phyloP scores from a whole-genome alignment of 64 coral and sea anemone genomes.

The Anthopleura sola region DNA sequence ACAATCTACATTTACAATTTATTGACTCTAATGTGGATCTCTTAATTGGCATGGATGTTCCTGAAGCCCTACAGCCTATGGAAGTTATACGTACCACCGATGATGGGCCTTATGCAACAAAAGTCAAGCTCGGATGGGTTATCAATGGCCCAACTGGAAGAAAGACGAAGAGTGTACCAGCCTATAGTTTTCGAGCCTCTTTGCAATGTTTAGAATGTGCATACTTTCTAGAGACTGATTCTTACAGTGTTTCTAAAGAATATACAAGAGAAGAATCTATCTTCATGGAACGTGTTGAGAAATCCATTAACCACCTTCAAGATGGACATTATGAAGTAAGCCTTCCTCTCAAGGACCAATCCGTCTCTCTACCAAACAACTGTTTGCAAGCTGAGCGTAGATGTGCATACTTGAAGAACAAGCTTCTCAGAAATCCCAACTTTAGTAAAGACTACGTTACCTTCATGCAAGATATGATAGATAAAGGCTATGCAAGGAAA shows the following conservation, averaged over 20 bases:
- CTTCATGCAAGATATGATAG: slow-evolving; percentile 10
- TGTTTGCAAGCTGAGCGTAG: neutral
- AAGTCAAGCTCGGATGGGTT: slow-evolving; percentile 37
- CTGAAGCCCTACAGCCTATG: slow-evolving; percentile 27
- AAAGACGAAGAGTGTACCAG: neutral
- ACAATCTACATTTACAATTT: neutral
- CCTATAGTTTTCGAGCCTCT: neutral
- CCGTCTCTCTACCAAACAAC: neutral
- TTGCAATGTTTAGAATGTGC: neutral
- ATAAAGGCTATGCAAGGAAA: slow-evolving; percentile 15
- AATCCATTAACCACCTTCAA: neutral
- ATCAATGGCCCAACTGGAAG: slow-evolving; percentile 52
- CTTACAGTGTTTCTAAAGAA: neutral
- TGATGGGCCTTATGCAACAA: slow-evolving; percentile 37
- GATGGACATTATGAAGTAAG: slow-evolving; percentile 23
- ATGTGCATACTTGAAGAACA: neutral
- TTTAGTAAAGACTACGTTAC: neutral
- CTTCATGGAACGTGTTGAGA: neutral
- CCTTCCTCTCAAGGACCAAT: neutral
- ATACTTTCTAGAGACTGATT: neutral
- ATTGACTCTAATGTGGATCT: slow-evolving; percentile 41
- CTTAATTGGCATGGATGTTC: slow-evolving; percentile 40
- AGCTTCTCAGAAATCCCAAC: neutral
- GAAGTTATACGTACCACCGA: neutral
- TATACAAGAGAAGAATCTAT: neutral